phyloP scores from a whole-genome alignment of 2,888 invertebrate genomes.

The Aricia artaxerxes region DNA sequence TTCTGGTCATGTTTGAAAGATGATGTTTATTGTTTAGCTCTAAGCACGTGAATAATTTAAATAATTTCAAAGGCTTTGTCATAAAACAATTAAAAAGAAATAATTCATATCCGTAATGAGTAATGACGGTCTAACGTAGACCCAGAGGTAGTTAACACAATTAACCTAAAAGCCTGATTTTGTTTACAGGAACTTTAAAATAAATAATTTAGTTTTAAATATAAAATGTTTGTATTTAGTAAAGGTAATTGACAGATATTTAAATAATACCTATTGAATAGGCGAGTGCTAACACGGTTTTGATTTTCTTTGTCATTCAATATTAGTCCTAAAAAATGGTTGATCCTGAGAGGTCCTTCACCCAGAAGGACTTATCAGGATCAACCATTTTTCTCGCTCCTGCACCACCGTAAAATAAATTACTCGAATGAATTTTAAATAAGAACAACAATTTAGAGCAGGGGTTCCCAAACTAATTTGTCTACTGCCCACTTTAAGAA shows the following conservation, averaged over 20 bases:
- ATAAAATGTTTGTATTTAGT: neutral
- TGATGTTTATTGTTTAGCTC: neutral
- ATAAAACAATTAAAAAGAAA: neutral
- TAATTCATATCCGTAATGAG: neutral
- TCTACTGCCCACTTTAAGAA: too few relatives aligned
- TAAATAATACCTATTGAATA: neutral
- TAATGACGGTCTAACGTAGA: neutral
- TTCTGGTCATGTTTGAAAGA: neutral
- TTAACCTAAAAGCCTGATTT: conserved; percentile 1
- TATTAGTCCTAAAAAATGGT: too few relatives aligned
- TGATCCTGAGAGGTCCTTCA: too few relatives aligned
- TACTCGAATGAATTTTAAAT: too few relatives aligned
- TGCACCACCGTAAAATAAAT: too few relatives aligned
- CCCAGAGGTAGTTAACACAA: neutral
- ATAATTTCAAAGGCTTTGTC: neutral
- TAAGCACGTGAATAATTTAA: neutral
- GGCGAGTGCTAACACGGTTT: neutral
- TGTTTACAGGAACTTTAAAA: neutral
- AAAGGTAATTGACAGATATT: neutral
- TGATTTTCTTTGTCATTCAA: neutral
- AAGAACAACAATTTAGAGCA: too few relatives aligned
- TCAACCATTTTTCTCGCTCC: too few relatives aligned
- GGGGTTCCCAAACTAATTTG: too few relatives aligned
- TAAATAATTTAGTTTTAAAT: neutral
- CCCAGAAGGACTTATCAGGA: too few relatives aligned